Base-by-base conservation (phyloP, 2,797 vertebrate genomes). In the Amblyraja radiata region DNA sequence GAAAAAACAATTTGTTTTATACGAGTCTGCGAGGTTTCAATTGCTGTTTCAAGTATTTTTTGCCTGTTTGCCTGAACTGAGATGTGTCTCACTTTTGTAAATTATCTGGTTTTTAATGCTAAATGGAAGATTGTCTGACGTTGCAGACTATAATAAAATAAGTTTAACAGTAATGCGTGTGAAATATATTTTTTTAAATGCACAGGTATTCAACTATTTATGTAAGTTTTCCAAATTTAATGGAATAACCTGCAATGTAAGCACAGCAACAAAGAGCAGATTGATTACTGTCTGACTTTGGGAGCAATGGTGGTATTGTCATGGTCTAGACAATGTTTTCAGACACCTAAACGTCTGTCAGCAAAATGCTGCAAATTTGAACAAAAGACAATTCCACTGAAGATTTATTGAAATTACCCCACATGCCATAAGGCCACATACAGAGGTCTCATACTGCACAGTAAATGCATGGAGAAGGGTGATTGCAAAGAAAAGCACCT, bases 361-460 rank as follows among this genome's bases (percentile, higher is more conserved):
- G 32, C 84, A 88, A 68, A 88, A 88, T 88, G 16, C 63, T 21
- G n/a, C 5, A 32, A 68, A 88, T 0, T n/a, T 36, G 63, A 88
- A 88, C 84, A 88, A 88, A 65, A 16, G n/a, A 36, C 63, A 88
- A 68, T 88, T 88, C n/a, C 8, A 36, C n/a, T 88, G 14, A 68
- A 63, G 63, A 16, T 61, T 16, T 16, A 88, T 7, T 84, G 81
- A 61, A 84, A 54, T 54, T 61, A 84, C 23, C 54, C 81, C 54
- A 61, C 61, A 54, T 61, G 4, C 46, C 61, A 65, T 65, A 65
- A 39, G 61, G 32, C 32, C 63, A 88, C 14, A 65, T n/a, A 9
- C 65, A 16, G 61, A 36, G 7, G 36, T 88, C 28, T 14, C 84
- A 88, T 32, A 6, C n/a, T 68, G 6, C 63, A 23, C 18, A 36